Evolutionary conservation across 1,140 invertebrate species (phyloP).

Genomic region (Cyclargus thomasi): DNA sequence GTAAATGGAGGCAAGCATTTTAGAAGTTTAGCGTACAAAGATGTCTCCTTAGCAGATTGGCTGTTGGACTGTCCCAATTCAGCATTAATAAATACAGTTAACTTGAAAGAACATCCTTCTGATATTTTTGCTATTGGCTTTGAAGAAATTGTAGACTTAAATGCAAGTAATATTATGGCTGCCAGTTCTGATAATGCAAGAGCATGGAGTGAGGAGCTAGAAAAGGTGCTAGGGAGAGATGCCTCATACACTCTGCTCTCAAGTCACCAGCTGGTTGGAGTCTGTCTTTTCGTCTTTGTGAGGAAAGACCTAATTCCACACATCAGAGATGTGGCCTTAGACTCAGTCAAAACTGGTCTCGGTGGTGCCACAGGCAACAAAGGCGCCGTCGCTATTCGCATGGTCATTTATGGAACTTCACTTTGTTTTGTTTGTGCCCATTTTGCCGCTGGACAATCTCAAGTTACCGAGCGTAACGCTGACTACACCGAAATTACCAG

Average conservation of each 20-base stretch:
- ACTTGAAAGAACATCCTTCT: conserved; percentile 78
- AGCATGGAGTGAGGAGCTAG: conserved; percentile 95
- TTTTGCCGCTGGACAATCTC: conserved; percentile 98
- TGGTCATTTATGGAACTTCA: conserved; percentile 93
- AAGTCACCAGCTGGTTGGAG: conserved; percentile 97
- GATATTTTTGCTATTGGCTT: conserved; percentile 99
- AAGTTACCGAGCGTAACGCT: conserved; percentile 95
- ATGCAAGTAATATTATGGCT: conserved; percentile 98
- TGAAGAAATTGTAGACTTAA: conserved; percentile 99
- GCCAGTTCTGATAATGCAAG: conserved; percentile 97
- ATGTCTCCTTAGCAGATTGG: conserved; percentile 96
- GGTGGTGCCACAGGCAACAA: conserved; percentile 97
- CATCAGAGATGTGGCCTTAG: conserved; percentile 93
- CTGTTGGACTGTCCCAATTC: conserved; percentile 85
- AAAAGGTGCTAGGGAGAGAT: conserved; percentile 93
- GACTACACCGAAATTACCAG: conserved; percentile 97
- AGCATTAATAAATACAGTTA: conserved; percentile 76
- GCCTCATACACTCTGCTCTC: conserved; percentile 93
- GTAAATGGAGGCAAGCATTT: conserved; percentile 99
- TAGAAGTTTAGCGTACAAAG: conserved; percentile 96
- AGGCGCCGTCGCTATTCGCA: conserved; percentile 96
- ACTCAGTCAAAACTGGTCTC: conserved; percentile 97
- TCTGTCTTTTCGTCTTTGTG: conserved; percentile 97
- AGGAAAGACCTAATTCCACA: conserved; percentile 89
- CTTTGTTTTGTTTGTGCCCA: conserved; percentile 99